Evolutionary conservation across 2,797 vertebrate species (phyloP).

Genomic region (Hyperoplus lanceolatus): DNA sequence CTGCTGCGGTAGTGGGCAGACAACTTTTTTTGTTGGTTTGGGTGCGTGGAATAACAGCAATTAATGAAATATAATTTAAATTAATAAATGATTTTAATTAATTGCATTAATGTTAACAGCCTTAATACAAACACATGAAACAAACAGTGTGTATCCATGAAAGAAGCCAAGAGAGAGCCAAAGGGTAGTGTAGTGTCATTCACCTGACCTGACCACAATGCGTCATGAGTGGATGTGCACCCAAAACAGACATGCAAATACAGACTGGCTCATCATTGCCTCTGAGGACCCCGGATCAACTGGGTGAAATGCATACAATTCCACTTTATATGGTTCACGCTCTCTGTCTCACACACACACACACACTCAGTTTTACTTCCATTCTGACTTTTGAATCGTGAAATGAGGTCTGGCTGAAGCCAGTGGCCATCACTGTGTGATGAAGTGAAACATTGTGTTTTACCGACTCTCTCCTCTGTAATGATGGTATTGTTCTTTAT

Average conservation of each 20-base stretch:
- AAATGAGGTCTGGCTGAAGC: constrained; percentile 71
- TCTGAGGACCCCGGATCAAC: constrained; percentile 48
- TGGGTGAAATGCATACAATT: constrained; percentile 45
- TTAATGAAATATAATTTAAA: too few relatives aligned
- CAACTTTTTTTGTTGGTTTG: too few relatives aligned
- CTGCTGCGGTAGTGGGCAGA: too few relatives aligned
- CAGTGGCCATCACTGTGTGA: constrained; percentile 29
- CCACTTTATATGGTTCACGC: constrained; percentile 24
- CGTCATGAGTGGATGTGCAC: constrained; percentile 6
- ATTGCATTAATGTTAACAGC: too few relatives aligned
- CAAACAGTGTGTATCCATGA: neutral
- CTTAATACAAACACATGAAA: too few relatives aligned
- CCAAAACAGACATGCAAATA: constrained; percentile 39
- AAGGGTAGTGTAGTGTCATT: neutral
- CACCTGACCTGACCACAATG: constrained; percentile 36
- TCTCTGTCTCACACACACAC: neutral
- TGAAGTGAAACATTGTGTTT: constrained; percentile 51
- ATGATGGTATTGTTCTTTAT: neutral
- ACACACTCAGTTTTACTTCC: constrained; percentile 3
- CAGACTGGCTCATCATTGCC: constrained; percentile 40
- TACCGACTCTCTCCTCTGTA: neutral
- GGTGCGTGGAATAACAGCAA: too few relatives aligned
- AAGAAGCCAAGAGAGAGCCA: constrained; percentile 9
- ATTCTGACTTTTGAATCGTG: constrained; percentile 64
- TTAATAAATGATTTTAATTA: too few relatives aligned